Percentiles rank a stretch among this genome's conserved stretches.
These are phyloP conservation scores for Psephotus haematonotus DNA, from an alignment of 2,113 vertebrate genomes.

Conservation along the genomic window DNA sequence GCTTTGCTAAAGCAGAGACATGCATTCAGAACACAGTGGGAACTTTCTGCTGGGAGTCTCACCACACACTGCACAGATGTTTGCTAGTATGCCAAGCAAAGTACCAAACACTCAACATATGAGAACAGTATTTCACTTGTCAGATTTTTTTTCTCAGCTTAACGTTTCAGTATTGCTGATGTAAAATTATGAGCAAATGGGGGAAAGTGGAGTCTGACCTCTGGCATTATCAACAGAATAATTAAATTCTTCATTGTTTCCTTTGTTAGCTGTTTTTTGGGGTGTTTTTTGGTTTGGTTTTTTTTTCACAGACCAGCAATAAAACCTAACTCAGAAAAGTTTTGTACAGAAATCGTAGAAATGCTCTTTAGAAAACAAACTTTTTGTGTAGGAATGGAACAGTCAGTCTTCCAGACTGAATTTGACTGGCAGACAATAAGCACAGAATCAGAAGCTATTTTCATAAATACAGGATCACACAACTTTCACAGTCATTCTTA, in stretches of 20 bases:
- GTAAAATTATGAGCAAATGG: neutral
- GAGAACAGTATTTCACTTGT: neutral
- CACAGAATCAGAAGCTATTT: neutral
- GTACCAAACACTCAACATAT: neutral
- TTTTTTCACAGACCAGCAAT: neutral
- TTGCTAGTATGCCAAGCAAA: neutral
- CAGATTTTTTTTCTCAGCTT: neutral
- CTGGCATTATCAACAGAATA: neutral
- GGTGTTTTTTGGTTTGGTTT: neutral
- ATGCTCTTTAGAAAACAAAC: neutral
- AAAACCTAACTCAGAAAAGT: neutral
- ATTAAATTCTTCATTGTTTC: neutral
- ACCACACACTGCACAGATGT: accelerated
- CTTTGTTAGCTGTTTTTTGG: neutral
- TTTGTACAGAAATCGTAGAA: neutral
- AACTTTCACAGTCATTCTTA: neutral
- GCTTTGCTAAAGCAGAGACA: neutral
- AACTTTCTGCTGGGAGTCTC: neutral
- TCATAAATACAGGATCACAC: neutral
- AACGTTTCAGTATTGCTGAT: neutral
- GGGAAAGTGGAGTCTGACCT: neutral
- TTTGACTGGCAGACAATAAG: neutral
- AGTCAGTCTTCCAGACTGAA: neutral
- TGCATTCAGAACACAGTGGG: neutral
- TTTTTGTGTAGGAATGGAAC: neutral